These are phyloP conservation scores for Malachius bipustulatus DNA, from an alignment of 2,888 invertebrate species.

Conservation along the genomic window DNA sequence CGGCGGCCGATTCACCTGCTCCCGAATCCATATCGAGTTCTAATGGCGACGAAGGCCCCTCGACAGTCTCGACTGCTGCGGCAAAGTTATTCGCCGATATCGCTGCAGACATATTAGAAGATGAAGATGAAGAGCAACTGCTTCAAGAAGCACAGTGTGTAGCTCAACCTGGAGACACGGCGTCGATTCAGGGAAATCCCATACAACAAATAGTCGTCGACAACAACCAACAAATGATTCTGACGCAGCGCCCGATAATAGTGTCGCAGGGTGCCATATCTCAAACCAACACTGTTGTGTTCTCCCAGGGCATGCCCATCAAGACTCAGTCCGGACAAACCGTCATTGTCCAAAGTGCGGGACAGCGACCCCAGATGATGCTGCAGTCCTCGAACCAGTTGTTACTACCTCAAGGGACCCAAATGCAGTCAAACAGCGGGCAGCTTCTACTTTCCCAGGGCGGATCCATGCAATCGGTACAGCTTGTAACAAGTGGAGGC, in stretches of 20 bases:
- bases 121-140: constrained; percentile 53
- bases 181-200: constrained; percentile 14
- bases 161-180: constrained; percentile 13
- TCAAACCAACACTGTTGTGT: constrained; percentile 26
- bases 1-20: constrained; percentile 38
- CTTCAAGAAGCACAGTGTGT: constrained; percentile 28
- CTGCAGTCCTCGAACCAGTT: too few relatives aligned
- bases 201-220: constrained; percentile 32
- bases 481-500: constrained; percentile 35
- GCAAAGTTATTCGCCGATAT: constrained; percentile 77
- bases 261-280: constrained; percentile 32
- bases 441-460: constrained; percentile 34
- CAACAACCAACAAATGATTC: constrained; percentile 33
- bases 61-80: constrained; percentile 66
- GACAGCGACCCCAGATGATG: constrained; percentile 30
- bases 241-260: constrained; percentile 42
- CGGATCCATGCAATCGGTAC: constrained; percentile 34
- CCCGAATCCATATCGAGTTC: constrained; percentile 38
- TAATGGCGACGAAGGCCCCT: constrained; percentile 41
- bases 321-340: constrained; percentile 33
- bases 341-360: constrained; percentile 34
- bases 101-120: constrained; percentile 73
- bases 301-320: constrained; percentile 17
- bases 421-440: constrained; percentile 30
- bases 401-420: constrained; percentile 29